Conservation (phyloP, 2,888 invertebrate species). For the Lordiphosa andalusiaca region DNA sequence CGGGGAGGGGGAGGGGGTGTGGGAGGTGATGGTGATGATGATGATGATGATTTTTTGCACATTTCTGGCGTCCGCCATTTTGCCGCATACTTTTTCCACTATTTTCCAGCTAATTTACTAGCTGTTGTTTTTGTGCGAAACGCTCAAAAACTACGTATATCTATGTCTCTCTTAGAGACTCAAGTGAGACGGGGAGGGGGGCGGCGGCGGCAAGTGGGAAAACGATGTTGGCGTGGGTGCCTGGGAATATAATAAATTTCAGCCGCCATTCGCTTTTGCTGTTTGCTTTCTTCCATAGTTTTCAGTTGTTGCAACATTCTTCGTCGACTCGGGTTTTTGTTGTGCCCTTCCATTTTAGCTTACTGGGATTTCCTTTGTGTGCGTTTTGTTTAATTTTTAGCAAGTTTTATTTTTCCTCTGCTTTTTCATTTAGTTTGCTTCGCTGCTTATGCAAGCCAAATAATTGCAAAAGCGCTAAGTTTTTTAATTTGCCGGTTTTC, state of each 20-base stretch:
- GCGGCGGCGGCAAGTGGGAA: not conserved
- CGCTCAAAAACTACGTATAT: conserved; percentile 31
- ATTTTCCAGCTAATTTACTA: conserved; percentile 71
- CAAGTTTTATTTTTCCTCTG: conserved; percentile 21
- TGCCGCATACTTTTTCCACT: conserved; percentile 63
- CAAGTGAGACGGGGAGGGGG: conserved; percentile 15
- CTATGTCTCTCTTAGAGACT: conserved; percentile 63
- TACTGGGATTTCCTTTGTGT: conserved; percentile 48
- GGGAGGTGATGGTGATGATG: conserved; percentile 11
- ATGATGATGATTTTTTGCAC: conserved; percentile 39
- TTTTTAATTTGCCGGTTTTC: conserved; percentile 55
- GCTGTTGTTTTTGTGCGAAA: conserved; percentile 60
- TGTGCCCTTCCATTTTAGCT: conserved; percentile 13
- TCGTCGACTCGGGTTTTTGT: conserved; percentile 17
- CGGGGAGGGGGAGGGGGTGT: not conserved
- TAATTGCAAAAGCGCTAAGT: conserved; percentile 60
- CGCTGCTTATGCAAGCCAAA: conserved; percentile 62
- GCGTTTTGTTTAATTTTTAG: conserved; percentile 60
- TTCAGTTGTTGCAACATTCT: conserved; percentile 29
- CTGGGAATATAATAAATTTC: conserved; percentile 64
- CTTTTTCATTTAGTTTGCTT: conserved; percentile 18
- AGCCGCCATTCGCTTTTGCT: conserved; percentile 60
- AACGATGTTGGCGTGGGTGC: conserved; percentile 41
- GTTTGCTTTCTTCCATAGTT: conserved; percentile 47
- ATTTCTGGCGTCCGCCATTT: conserved; percentile 67